phyloP scores from a whole-genome alignment of 2,113 vertebrate genomes.

The Ammodytes dubius region DNA sequence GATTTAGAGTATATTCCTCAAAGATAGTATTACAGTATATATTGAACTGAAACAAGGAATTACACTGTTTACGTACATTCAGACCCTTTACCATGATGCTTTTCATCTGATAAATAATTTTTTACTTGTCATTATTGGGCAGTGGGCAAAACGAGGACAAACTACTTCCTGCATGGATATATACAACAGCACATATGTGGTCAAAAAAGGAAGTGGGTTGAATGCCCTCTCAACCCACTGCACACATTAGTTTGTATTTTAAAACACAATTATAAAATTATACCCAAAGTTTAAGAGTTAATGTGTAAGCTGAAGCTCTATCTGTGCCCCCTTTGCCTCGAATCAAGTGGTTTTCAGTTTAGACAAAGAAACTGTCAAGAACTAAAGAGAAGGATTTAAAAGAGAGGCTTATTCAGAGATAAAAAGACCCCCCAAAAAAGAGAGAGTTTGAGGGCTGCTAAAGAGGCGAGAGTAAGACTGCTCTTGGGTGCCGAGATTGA shows the following conservation, averaged over 20 bases:
- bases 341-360: constrained; percentile 58
- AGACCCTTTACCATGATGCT: background rate
- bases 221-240: background rate
- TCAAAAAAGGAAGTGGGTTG: background rate
- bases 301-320: constrained; percentile 67
- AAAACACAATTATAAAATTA: constrained; percentile 24
- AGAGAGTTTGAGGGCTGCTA: constrained; percentile 63
- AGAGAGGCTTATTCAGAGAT: constrained; percentile 69
- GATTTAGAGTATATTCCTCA: background rate
- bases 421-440: constrained; percentile 53
- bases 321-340: constrained; percentile 59
- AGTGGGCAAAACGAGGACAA: too few species aligned
- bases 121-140: background rate
- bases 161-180: background rate
- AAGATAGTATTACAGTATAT: background rate
- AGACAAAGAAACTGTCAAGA: constrained; percentile 71
- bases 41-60: background rate
- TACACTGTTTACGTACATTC: background rate
- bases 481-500: constrained; percentile 63
- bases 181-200: background rate
- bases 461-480: constrained; percentile 68
- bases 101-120: background rate
- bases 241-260: constrained; percentile 41
- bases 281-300: constrained; percentile 59
- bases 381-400: constrained; percentile 63